Base-by-base conservation (phyloP, 2,888 invertebrate species). In the Drosophila paramelanica region DNA sequence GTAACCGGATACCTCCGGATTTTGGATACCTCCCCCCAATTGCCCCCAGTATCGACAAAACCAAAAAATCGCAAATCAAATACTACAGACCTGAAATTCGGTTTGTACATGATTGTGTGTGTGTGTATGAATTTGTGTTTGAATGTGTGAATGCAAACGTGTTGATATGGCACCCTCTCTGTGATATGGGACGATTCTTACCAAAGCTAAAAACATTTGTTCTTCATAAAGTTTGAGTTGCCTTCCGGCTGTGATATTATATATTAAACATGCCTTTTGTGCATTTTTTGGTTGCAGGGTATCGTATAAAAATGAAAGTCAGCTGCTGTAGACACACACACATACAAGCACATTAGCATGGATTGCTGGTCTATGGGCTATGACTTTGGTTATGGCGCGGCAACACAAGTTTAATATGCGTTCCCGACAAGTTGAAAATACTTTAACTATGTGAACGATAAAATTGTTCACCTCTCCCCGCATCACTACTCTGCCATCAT, bases 341-440 rank as follows among this genome's bases (percentile, higher is more conserved):
- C 53, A 39, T 36, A 46, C 42, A 57, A 51, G 38, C 49, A 59
- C 62, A 73, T 66, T 57, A 65, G 56, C 56, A 46, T 50, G 46
- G 23, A 31, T 59, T 23, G 14, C 7, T 27, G 27, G 27, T 27
- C 27, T 27, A 27, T 27, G 31, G 31, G 31, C 31, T 8, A 8
- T 2, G 38, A 38, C 27, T 11, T 17, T 53, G 43, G 14, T n/a
- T 20, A 13, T 49, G 74, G 53, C 55, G 60, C 52, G 25, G 53
- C 49, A 13, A 49, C 43, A 68, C 53, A 60, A 67, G 62, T 70
- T 79, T 67, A 76, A 79, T 70, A 76, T 70, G 69, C 33, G 47
- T 59, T 49, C 61, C 67, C 66, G 62, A 72, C 81, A 84, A 77
- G 72, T 84, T 87, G 76, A 77, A 79, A 82, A 86, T 86, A 49